Base-by-base conservation (phyloP, 2,797 vertebrate species). In the Danio jaintianensis region DNA sequence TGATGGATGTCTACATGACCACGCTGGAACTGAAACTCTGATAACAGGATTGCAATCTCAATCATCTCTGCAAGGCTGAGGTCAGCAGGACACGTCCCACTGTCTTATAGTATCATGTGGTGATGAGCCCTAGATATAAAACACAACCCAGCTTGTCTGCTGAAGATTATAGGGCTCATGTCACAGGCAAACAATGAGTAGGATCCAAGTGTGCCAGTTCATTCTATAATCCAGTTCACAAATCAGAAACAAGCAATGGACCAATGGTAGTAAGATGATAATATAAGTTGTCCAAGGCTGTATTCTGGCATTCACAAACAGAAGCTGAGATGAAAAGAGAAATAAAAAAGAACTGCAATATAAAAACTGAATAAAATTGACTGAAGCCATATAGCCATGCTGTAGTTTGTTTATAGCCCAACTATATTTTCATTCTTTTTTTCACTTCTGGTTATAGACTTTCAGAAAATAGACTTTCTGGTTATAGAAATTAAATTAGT, bases 1-100 rank as follows among this genome's bases (percentile, higher is more conserved):
- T 20, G 45, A 63, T 53, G 29, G 47, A 53, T 48, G 8, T 53
- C 74, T 36, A n/a, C 12, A 52, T 76, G 59, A 43, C 2, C 45
- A 50, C 4, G 2, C 40, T 16, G 18, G 72, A 75, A 50, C 58
- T 12, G 38, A 76, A 76, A 43, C 74, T 43, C 61, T 40, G 42
- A 67, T 68, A 55, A 69, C 42, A 58, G 6, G 11, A 78, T 36
- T 58, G 53, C 7, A 48, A 55, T 66, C 48, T 42, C 61, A 66
- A 67, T 53, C 62, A 67, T 45, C 38, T 53, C 38, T 55, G 62
- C 38, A 76, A 76, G 74, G 13, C 74, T 55, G 18, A 78, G 64
- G 64, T 69, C 75, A 68, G 64, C 16, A 43, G 16, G 75, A 69
- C 64, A 59, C 29, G 7, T 69, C 64, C 52, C 48, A 67, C 18